phyloP scores from a whole-genome alignment of 2,113 vertebrate genomes.

The Gallinago media region DNA sequence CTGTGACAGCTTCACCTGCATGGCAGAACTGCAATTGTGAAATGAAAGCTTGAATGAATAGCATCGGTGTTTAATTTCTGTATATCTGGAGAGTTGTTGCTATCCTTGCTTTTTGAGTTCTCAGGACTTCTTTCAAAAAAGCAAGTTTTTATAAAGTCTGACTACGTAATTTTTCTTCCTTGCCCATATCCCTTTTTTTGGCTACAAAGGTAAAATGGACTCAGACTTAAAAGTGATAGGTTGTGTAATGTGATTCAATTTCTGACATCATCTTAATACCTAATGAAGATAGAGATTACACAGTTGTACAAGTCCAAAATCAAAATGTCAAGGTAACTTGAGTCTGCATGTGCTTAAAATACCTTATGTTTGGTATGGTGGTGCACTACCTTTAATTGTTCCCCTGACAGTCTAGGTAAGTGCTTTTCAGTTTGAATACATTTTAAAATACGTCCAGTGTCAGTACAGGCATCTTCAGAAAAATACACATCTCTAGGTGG shows the following conservation, averaged over 20 bases:
- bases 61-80: neutral
- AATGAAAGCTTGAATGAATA: neutral
- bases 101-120: neutral
- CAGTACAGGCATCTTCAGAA: neutral
- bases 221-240: neutral
- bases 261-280: neutral
- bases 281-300: neutral
- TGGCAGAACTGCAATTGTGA: neutral
- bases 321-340: neutral
- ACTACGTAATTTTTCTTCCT: neutral
- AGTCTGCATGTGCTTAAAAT: neutral
- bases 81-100: neutral
- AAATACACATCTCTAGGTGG: fast-evolving
- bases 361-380: neutral
- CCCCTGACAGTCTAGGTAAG: neutral
- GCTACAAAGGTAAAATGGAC: neutral
- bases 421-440: neutral
- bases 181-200: neutral
- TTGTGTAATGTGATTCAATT: neutral
- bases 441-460: neutral
- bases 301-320: neutral
- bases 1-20: neutral
- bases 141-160: neutral
- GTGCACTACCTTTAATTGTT: neutral
- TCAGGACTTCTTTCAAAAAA: neutral